These are phyloP conservation scores for Cepphus grylle DNA, from an alignment of 2,113 vertebrate species.

Conservation along the genomic window DNA sequence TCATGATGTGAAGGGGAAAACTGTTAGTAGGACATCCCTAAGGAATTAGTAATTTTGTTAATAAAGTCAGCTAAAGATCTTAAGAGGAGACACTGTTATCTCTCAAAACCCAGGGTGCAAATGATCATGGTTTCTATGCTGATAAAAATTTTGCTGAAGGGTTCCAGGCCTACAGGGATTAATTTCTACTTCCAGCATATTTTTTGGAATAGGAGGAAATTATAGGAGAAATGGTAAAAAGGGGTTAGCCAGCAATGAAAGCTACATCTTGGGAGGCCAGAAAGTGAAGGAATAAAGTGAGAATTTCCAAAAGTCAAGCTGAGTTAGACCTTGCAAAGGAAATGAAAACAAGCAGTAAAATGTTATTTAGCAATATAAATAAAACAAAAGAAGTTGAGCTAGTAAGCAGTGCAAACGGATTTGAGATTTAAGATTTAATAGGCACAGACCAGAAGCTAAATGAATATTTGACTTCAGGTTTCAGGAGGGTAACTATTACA, in stretches of 20 bases:
- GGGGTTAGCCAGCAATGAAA: not conserved
- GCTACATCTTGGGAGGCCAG: not conserved
- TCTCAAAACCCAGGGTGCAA: not conserved
- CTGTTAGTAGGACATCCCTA: rapidly evolving
- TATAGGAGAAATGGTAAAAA: not conserved
- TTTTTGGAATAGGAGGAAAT: not conserved
- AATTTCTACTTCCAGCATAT: not conserved
- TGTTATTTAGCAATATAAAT: not conserved
- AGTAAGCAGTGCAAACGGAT: not conserved
- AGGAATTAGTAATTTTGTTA: not conserved
- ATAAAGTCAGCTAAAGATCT: not conserved
- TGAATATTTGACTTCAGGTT: not conserved
- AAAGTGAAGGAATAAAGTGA: not conserved
- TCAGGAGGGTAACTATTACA: not conserved
- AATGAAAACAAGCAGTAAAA: conserved; percentile 15
- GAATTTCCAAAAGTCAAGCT: not conserved
- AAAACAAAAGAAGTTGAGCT: not conserved
- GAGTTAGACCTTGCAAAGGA: not conserved
- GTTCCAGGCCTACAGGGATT: not conserved
- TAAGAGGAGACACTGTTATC: not conserved
- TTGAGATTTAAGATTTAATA: not conserved
- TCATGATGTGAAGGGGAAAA: not conserved
- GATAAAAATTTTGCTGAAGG: not conserved
- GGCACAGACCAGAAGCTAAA: not conserved
- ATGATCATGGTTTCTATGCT: not conserved